Evolutionary conservation across 1,140 invertebrate genomes (phyloP).

Genomic region (roundworm (Caenorhabditis elegans)): WBcel235 BX284605.5:9082501-9083000

Average conservation of each 20-base stretch:
- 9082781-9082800: not conserved
- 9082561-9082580: conserved; percentile 6
- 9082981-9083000: not conserved
- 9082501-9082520: not conserved
- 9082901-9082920: too few species aligned
- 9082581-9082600: conserved; percentile 27
- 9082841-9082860: not conserved
- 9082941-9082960: too few species aligned
- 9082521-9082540: not conserved
- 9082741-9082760: not conserved
- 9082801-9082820: conserved; percentile 19
- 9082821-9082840: not conserved
- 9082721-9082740: not conserved
- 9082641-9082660: not conserved
- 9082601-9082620: conserved; percentile 31
- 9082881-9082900: not conserved
- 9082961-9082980: not conserved
- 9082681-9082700: not conserved
- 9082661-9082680: not conserved
- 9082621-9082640: too few species aligned
- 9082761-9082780: not conserved
- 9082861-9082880: not conserved
- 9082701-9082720: not conserved
- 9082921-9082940: too few species aligned
- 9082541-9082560: conserved; percentile 29